Percentiles rank a stretch among this genome's conserved stretches.
Conservation (phyloP, 2,113 vertebrate genomes). For the Turdus rufiventris region DNA sequence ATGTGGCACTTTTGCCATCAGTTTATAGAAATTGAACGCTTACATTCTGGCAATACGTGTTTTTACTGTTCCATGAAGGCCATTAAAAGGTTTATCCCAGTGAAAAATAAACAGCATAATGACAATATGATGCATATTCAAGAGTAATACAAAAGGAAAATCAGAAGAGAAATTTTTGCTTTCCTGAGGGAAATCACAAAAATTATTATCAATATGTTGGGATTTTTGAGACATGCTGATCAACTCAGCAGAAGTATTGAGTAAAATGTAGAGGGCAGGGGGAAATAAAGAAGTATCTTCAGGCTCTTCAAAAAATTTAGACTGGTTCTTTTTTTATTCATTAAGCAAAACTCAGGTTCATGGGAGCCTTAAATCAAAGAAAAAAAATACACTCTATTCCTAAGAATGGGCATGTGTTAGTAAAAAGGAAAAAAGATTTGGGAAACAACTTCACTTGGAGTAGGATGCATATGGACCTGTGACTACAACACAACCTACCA, state of each 20-base stretch:
- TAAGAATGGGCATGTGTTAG: not conserved
- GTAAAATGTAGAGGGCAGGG: not conserved
- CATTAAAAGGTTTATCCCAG: not conserved
- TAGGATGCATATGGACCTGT: not conserved
- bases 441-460: not conserved
- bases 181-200: not conserved
- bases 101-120: not conserved
- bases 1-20: not conserved
- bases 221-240: not conserved
- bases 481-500: not conserved
- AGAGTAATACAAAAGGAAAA: not conserved
- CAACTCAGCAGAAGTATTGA: not conserved
- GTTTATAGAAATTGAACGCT: not conserved
- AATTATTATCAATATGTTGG: accelerated
- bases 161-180: not conserved
- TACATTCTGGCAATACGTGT: not conserved
- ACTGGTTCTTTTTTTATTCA: not conserved
- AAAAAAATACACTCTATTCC: not conserved
- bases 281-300: not conserved
- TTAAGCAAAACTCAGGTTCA: not conserved
- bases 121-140: not conserved
- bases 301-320: not conserved
- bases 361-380: not conserved
- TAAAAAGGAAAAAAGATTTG: not conserved
- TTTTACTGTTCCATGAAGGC: not conserved